A percentile compares a stretch with the other conserved stretches of the same genome.
These are phyloP conservation scores for Hydrolagus affinis DNA, from an alignment of 2,113 vertebrate species.

Conservation along the genomic window DNA sequence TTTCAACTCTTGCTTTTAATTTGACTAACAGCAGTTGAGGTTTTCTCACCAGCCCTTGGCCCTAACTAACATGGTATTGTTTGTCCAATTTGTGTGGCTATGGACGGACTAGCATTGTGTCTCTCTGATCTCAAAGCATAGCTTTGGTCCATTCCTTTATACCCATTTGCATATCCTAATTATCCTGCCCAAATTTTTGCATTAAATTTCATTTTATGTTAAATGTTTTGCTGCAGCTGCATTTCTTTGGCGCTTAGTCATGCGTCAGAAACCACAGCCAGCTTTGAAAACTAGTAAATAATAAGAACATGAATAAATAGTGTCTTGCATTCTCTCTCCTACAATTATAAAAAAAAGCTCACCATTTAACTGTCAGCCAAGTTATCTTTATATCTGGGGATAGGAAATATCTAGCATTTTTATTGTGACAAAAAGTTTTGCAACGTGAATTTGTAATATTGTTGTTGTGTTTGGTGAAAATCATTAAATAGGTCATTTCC, in stretches of 20 bases:
- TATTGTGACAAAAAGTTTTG: too few species aligned
- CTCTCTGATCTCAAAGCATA: slow-evolving; percentile 2
- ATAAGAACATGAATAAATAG: too few species aligned
- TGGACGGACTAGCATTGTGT: neutral
- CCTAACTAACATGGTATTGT: slow-evolving; percentile 17
- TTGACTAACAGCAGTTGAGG: slow-evolving; percentile 15
- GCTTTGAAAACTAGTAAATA: neutral
- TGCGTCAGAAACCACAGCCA: too few species aligned
- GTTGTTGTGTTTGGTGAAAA: too few species aligned
- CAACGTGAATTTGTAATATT: too few species aligned
- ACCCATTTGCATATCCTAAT: neutral
- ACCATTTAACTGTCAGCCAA: too few species aligned
- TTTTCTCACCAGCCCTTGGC: neutral
- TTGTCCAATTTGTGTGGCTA: slow-evolving; percentile 11
- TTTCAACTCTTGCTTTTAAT: neutral
- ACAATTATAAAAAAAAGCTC: too few species aligned
- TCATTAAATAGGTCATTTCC: too few species aligned
- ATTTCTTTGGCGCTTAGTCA: too few species aligned
- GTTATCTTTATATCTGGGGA: too few species aligned
- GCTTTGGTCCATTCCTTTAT: neutral
- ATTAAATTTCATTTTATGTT: neutral
- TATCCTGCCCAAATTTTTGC: neutral
- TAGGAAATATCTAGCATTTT: too few species aligned
- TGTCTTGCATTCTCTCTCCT: too few species aligned
- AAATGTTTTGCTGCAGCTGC: neutral